Conservation (phyloP, 2,888 invertebrate genomes). For the Taphrorychus bicolor region DNA sequence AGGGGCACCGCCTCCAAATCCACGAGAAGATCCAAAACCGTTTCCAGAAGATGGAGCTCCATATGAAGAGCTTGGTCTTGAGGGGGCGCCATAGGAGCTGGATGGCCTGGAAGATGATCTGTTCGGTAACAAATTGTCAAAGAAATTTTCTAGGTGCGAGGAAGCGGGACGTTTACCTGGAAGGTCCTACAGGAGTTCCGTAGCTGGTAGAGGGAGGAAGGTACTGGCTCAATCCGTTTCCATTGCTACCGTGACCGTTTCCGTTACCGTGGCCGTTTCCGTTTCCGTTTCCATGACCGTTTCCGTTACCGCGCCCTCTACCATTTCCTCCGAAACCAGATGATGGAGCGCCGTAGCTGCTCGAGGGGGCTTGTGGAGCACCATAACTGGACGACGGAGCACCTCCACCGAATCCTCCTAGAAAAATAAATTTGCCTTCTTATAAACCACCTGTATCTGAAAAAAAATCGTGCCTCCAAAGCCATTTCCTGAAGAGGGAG, state of each 20-base stretch:
- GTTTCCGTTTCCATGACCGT: constrained; percentile 17
- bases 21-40: constrained; percentile 41
- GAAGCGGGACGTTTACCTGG: constrained; percentile 44
- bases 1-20: constrained; percentile 40
- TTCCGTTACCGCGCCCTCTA: constrained; percentile 40
- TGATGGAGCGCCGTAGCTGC: constrained; percentile 59
- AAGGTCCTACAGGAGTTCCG: constrained; percentile 58
- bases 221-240: constrained; percentile 40
- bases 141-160: too few species aligned
- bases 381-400: constrained; percentile 50
- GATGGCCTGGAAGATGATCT: constrained; percentile 56
- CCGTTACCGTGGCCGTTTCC: constrained; percentile 40
- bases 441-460: background rate
- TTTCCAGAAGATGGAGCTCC: constrained; percentile 54
- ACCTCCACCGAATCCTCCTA: constrained; percentile 20
- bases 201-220: constrained; percentile 52
- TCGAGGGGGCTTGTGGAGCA: constrained; percentile 51
- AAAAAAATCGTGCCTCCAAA: constrained; percentile 31
- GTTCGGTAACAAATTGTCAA: too few species aligned
- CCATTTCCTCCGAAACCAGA: constrained; percentile 42
- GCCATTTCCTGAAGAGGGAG: constrained; percentile 48
- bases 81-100: constrained; percentile 49
- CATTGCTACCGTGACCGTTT: constrained; percentile 36
- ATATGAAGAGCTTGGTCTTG: constrained; percentile 48
- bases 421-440: background rate